Evolutionary conservation across 2,888 invertebrate genomes (phyloP).

Genomic region (Diaprepes abbreviatus): DNA sequence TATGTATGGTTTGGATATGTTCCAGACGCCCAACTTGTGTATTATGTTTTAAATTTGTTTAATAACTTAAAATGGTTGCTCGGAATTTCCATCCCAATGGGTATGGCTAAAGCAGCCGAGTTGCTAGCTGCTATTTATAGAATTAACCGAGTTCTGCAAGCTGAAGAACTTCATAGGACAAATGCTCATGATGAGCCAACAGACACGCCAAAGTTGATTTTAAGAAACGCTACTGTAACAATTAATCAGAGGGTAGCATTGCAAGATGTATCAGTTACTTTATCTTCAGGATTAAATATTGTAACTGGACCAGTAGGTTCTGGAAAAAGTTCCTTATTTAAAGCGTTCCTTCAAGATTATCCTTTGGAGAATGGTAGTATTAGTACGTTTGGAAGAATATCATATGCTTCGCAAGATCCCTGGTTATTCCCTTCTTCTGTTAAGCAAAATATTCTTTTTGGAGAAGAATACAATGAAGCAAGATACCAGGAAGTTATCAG

Average conservation of each 20-base stretch:
- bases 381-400: constrained; percentile 68
- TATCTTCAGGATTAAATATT: constrained; percentile 65
- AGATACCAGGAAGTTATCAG: constrained; percentile 66
- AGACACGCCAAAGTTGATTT: constrained; percentile 52
- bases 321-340: constrained; percentile 72
- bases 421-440: constrained; percentile 75
- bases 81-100: constrained; percentile 91
- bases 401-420: constrained; percentile 75
- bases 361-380: constrained; percentile 64
- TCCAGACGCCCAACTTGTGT: constrained; percentile 87
- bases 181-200: constrained; percentile 46
- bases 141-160: constrained; percentile 72
- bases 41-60: constrained; percentile 91
- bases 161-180: constrained; percentile 69
- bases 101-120: constrained; percentile 85
- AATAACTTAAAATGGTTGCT: constrained; percentile 88
- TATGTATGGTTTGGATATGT: constrained; percentile 79
- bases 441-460: constrained; percentile 84
- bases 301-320: constrained; percentile 78
- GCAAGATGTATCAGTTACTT: constrained; percentile 33
- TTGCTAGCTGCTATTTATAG: constrained; percentile 81
- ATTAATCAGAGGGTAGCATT: constrained; percentile 54
- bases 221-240: constrained; percentile 54
- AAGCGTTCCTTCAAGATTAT: constrained; percentile 67
- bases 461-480: constrained; percentile 71